A percentile compares a stretch with the other conserved stretches of the same genome.
phyloP scores from a whole-genome alignment of 2,888 invertebrate genomes.

The Sarcophaga caerulescens region DNA sequence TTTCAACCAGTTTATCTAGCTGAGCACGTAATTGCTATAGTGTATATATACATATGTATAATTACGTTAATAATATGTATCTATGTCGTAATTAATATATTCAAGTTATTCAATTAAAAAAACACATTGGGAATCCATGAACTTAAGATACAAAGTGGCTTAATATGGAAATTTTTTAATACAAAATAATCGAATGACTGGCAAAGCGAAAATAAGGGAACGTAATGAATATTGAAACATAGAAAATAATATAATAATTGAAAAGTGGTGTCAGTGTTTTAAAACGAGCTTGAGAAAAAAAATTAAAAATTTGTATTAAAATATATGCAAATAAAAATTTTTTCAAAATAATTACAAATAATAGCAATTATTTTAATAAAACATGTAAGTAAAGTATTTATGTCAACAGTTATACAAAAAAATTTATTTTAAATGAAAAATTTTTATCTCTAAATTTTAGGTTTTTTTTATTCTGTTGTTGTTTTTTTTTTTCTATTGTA shows the following conservation, averaged over 20 bases:
- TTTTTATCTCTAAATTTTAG: background rate
- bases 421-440: background rate
- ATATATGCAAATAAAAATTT: background rate
- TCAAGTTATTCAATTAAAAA: too few relatives aligned
- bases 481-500: background rate
- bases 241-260: background rate
- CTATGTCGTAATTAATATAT: too few relatives aligned
- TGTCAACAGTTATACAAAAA: too few relatives aligned
- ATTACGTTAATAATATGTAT: too few relatives aligned
- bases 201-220: slow-evolving; percentile 8
- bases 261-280: slow-evolving; percentile 17
- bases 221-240: slow-evolving; percentile 48
- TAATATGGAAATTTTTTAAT: background rate
- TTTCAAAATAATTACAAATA: background rate
- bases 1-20: too few relatives aligned
- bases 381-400: too few relatives aligned
- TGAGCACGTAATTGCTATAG: too few relatives aligned
- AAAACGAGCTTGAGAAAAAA: slow-evolving; percentile 17
- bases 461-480: background rate
- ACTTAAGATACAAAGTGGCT: slow-evolving; percentile 10
- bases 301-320: background rate
- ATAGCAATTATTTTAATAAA: too few relatives aligned
- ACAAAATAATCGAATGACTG: slow-evolving; percentile 9
- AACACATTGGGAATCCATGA: slow-evolving; percentile 37
- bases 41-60: too few relatives aligned